Evolutionary conservation across 1,140 invertebrate genomes (phyloP), one percentile per base, ranked within the genome.

Genomic region (Danaus plexippus): DNA sequence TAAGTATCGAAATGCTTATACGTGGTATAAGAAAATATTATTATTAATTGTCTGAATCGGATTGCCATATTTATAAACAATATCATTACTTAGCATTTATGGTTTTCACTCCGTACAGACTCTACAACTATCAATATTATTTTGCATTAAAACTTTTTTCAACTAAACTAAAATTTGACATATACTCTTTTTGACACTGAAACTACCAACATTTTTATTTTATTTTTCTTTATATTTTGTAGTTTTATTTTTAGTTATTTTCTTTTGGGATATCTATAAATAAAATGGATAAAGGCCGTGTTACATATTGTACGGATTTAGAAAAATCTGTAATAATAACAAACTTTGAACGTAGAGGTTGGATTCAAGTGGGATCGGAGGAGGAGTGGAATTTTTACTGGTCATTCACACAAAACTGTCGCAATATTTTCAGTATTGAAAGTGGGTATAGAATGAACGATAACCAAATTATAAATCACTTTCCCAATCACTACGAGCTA

Each of bases 331-430:
- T 98, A 1, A 89, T 98, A 51, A 90, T 96, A 32, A 94, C 94
- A 62, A 98, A 98, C 85, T 98, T 98, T 79, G 95, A 98, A 73
- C 95, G 96, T 77, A 87, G 96, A 63, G 96, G 96, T 7, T 98
- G 97, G 97, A 88, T 91, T 15, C 94, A 96, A 88, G 97, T 98
- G 9, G 92, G 91, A 9, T 92, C 95, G 0, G 96, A 98, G 60
- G 96, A 98, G 75, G 96, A 98, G 67, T 98, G 97, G 96, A 97
- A 98, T 80, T 96, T 98, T 80, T 98, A 98, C 83, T 98, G 97
- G 96, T 94, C 96, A 1, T 94, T 93, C 10, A 96, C 96, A 1
- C 92, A 94, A 75, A 97, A 94, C 3, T 96, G 96, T 64, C 88
- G 96, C 54, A 96, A 92, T 73, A 92, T 98, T 52, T 98, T 98